Conservation (phyloP, 2,113 vertebrate species). For the Sceloporus undulatus region DNA sequence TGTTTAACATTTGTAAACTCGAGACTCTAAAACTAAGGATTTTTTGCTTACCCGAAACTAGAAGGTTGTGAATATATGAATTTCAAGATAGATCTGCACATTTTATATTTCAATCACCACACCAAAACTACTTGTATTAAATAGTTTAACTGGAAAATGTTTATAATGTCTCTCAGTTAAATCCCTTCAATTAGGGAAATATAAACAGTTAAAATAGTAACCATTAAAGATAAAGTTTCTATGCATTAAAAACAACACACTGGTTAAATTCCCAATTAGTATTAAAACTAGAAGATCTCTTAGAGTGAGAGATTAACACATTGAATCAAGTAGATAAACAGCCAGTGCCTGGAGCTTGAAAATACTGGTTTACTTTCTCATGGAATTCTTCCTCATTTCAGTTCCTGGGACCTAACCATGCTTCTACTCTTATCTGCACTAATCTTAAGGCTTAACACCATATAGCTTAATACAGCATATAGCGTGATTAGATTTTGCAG, state of each 20-base stretch:
- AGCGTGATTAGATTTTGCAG: not conserved
- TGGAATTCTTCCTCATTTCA: not conserved
- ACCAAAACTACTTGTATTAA: not conserved
- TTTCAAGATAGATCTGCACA: not conserved
- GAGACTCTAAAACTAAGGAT: not conserved
- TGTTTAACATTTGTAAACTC: not conserved
- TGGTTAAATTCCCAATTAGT: too few relatives aligned
- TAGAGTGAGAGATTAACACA: not conserved
- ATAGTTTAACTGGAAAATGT: too few relatives aligned
- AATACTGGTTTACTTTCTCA: not conserved
- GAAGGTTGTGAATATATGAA: not conserved
- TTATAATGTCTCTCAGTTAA: not conserved
- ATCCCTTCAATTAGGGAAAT: not conserved
- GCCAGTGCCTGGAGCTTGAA: not conserved
- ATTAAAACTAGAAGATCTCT: not conserved
- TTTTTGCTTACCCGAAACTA: not conserved
- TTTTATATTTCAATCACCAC: not conserved
- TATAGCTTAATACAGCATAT: not conserved
- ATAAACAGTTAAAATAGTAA: not conserved
- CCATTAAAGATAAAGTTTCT: not conserved
- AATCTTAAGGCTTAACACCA: not conserved
- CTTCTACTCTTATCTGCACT: too few relatives aligned
- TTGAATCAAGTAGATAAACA: not conserved
- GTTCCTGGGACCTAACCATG: not conserved
- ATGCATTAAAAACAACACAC: not conserved